phyloP scores from a whole-genome alignment of 2,113 vertebrate species.

The Pandion haliaetus region DNA sequence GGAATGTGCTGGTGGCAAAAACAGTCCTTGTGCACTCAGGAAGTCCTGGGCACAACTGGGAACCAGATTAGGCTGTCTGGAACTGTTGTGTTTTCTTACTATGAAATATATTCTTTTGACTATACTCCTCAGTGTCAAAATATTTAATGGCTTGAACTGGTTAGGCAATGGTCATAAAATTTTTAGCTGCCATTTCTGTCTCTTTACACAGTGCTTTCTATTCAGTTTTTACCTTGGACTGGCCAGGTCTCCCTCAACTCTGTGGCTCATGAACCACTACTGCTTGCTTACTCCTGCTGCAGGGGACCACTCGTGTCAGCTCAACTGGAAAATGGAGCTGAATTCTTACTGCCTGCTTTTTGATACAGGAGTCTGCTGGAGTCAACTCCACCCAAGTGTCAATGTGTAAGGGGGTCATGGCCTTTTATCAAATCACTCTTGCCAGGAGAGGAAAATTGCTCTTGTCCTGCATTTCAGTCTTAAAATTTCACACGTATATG shows the following conservation, averaged over 20 bases:
- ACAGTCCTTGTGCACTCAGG: not conserved
- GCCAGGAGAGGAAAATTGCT: not conserved
- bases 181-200: slow-evolving; percentile 61
- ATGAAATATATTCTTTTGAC: not conserved
- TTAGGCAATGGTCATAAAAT: slow-evolving; percentile 30
- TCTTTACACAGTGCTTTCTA: too few relatives aligned
- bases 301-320: not conserved
- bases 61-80: not conserved
- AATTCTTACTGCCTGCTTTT: not conserved
- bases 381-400: not conserved
- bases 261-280: not conserved
- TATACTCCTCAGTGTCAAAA: not conserved
- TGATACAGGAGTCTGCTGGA: not conserved
- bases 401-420: not conserved
- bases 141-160: not conserved
- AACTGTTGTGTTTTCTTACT: not conserved
- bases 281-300: not conserved
- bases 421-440: not conserved
- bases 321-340: not conserved
- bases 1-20: not conserved
- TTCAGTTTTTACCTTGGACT: too few relatives aligned
- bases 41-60: not conserved
- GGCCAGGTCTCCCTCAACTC: not conserved
- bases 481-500: not conserved
- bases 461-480: not conserved